A percentile compares a stretch with the other conserved stretches of the same genome.
These are phyloP conservation scores for Hesperia comma DNA, from an alignment of 2,888 invertebrate genomes.

Conservation along the genomic window DNA sequence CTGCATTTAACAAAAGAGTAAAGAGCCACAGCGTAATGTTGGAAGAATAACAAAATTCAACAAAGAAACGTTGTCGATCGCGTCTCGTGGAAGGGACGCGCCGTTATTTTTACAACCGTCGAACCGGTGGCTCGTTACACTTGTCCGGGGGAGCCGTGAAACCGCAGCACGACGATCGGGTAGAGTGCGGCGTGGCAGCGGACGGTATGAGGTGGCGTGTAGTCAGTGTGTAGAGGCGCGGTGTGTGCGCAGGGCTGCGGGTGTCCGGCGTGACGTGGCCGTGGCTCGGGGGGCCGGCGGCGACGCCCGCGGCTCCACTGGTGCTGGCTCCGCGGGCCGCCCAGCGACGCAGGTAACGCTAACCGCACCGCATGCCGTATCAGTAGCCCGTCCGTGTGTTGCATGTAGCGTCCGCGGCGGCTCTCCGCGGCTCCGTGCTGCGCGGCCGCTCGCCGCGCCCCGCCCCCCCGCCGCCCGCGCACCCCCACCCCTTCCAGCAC, in stretches of 20 bases:
- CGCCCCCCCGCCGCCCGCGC: constrained; percentile 86
- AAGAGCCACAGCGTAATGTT: constrained; percentile 33
- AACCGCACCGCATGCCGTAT: constrained; percentile 49
- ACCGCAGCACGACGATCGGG: constrained; percentile 14
- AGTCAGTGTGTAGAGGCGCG: constrained; percentile 65
- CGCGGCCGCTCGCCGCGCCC: constrained; percentile 88
- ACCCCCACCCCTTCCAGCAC: constrained; percentile 64
- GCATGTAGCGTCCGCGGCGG: constrained; percentile 87
- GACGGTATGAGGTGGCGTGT: constrained; percentile 25
- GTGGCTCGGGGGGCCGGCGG: constrained; percentile 87
- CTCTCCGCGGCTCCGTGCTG: constrained; percentile 85
- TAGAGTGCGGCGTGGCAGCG: constrained; percentile 19
- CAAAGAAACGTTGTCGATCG: background rate
- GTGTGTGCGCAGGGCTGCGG: constrained; percentile 88
- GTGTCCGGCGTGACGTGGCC: constrained; percentile 91
- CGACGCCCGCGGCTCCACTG: constrained; percentile 86
- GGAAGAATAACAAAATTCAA: constrained; percentile 24
- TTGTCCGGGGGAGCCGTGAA: constrained; percentile 8
- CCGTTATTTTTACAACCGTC: constrained; percentile 14
- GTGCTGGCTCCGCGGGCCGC: constrained; percentile 89
- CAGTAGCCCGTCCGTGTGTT: constrained; percentile 65
- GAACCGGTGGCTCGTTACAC: constrained; percentile 24
- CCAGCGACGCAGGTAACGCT: constrained; percentile 82
- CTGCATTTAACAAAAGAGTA: constrained; percentile 43
- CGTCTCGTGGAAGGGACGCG: background rate